Evolutionary conservation across 2,113 vertebrate genomes (phyloP).

Genomic region (Willisornis vidua): DNA sequence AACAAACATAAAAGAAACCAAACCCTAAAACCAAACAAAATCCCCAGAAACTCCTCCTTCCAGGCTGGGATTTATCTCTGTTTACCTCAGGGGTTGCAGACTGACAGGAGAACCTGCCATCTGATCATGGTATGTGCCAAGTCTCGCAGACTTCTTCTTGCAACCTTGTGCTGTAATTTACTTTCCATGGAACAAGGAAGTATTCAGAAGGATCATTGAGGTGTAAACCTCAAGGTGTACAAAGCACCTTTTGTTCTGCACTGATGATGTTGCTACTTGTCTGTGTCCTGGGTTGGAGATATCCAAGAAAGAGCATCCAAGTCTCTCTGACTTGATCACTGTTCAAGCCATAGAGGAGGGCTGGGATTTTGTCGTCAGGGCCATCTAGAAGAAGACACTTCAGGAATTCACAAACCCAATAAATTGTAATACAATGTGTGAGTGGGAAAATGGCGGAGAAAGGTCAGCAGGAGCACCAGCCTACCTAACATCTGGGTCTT

Average conservation of each 20-base stretch:
- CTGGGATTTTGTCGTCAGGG: background rate
- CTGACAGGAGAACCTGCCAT: conserved; percentile 13
- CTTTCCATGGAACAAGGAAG: background rate
- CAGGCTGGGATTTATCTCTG: background rate
- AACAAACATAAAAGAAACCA: too few species aligned
- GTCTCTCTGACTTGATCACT: background rate
- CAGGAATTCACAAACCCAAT: background rate
- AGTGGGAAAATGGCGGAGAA: background rate
- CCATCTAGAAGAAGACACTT: background rate
- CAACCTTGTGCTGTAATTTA: background rate
- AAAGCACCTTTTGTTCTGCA: conserved; percentile 9
- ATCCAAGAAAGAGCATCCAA: background rate
- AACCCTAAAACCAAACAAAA: too few species aligned
- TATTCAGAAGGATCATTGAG: background rate
- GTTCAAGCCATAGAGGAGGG: background rate
- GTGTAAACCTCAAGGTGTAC: background rate
- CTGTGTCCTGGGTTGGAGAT: background rate
- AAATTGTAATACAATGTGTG: background rate
- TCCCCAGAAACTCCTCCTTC: background rate
- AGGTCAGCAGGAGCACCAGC: background rate
- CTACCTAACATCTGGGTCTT: background rate
- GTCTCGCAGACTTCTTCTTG: background rate
- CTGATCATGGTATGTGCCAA: background rate
- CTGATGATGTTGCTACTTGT: background rate
- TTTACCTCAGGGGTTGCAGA: conserved; percentile 20